Evolutionary conservation across 1,140 invertebrate species (phyloP), one percentile per base, ranked within the genome.

Genomic region (Scaptomyza montana): DNA sequence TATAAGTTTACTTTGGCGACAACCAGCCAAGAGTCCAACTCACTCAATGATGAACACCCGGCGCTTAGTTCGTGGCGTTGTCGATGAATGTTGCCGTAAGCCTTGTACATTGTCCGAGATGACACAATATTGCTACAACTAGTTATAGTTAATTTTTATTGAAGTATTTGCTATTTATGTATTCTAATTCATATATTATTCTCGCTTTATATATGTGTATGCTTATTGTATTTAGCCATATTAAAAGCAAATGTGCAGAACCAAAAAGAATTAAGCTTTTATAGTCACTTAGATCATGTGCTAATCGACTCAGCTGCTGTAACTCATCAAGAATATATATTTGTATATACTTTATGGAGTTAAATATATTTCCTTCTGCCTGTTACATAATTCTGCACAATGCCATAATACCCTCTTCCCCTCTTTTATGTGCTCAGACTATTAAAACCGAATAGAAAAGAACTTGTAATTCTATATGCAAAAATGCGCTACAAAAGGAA

Each of bases 21-120:
- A 13, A 1, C 8, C n/a, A 1, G 5, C 41, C 1, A 28, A 12
- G 21, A 9, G 36, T 1, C 21, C 62, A n/a, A 65, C 10, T 5
- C 2, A 33, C 46, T 82, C 79, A 0, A 10, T 82, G 21, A 46
- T 73, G 51, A 51, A 57, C 33, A 67, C 77, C 45, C 59, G 73
- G 12, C 72, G 80, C 0, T 21, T 68, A 5, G 39, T 50, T 43
- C 73, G 80, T 7, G 62, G 77, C 5, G 59, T 84, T 16, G 80
- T 75, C 25, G 73, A 84, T 16, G 77, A 80, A 25, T 84, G 80
- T 4, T 84, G 80, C 60, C 10, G 0, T 13, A 77, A 74, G 51
- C 1, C 53, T 0, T 84, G 80, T 57, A 0, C 2, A 13, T 8
- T 3, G 1, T 0, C 0, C 0, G 28, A 57, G 12, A 66, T 66